phyloP scores from a whole-genome alignment of 2,113 vertebrate genomes.

The Laticauda laticaudata region DNA sequence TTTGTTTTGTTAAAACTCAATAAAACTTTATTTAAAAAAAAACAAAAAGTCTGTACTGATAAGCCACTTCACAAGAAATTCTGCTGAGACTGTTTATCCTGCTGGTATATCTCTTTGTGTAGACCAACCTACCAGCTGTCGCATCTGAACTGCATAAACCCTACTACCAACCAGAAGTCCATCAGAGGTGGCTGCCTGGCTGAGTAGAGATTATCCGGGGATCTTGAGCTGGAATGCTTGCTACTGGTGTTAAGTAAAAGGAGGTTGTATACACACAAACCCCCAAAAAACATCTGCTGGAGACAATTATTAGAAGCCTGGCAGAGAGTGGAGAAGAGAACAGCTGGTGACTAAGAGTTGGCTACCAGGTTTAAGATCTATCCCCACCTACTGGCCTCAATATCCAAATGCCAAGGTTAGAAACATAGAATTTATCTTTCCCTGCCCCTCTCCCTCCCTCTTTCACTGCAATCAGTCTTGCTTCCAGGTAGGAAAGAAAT shows the following conservation, averaged over 20 bases:
- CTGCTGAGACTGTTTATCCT: background rate
- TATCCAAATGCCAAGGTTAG: slow-evolving; percentile 11
- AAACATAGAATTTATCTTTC: background rate
- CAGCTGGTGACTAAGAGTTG: rapidly evolving
- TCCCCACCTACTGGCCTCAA: slow-evolving; percentile 74
- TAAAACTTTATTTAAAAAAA: no score
- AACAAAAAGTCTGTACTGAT: background rate
- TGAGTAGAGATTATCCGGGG: background rate
- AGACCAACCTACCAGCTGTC: background rate
- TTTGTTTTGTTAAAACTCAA: no score
- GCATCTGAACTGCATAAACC: background rate
- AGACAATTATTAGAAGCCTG: background rate
- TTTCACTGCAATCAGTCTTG: background rate
- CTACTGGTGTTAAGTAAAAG: background rate
- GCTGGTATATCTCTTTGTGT: background rate
- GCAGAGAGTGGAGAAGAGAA: no score
- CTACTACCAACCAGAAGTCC: background rate
- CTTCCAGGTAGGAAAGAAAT: background rate
- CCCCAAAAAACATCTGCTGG: background rate
- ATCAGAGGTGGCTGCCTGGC: background rate
- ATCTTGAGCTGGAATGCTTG: background rate
- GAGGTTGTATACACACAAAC: background rate
- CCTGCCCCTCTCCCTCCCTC: background rate
- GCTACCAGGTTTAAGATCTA: slow-evolving; percentile 62
- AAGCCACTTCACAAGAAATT: background rate